Evolutionary conservation across 2,797 vertebrate genomes (phyloP).

Genomic region (Rhincodon typus): DNA sequence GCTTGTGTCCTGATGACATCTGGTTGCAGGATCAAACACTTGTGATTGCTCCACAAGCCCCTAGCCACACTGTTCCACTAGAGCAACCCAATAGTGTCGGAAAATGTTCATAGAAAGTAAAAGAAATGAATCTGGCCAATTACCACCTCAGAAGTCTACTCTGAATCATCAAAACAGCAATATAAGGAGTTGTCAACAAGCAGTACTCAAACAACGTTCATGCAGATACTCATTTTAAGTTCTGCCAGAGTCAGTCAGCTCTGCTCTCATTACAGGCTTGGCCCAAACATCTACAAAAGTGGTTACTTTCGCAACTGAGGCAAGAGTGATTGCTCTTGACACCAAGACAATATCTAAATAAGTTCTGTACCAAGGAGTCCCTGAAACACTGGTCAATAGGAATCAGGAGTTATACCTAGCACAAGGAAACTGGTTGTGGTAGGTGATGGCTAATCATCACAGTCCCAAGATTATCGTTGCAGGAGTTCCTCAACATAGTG

Average conservation of each 20-base stretch:
- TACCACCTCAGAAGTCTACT: neutral
- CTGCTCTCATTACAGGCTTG: neutral
- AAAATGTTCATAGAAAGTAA: neutral
- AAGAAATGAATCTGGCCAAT: neutral
- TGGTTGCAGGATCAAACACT: neutral
- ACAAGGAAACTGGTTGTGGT: too few relatives aligned
- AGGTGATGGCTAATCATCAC: neutral
- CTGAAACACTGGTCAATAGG: neutral
- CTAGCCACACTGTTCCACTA: neutral
- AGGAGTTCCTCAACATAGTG: neutral
- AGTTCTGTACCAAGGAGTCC: neutral
- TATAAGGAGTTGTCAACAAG: neutral
- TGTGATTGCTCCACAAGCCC: neutral
- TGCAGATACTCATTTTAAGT: neutral
- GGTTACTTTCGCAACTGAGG: neutral
- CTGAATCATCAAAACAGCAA: neutral
- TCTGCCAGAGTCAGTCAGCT: neutral
- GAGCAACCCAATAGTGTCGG: neutral
- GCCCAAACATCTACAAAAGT: neutral
- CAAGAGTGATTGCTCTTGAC: neutral
- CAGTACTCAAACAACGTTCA: neutral
- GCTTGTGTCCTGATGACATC: neutral
- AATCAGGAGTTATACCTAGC: neutral
- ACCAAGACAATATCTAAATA: neutral
- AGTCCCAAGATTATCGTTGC: neutral